Base-by-base conservation (phyloP, 2,797 vertebrate genomes). In the Phrynocephalus forsythii region DNA sequence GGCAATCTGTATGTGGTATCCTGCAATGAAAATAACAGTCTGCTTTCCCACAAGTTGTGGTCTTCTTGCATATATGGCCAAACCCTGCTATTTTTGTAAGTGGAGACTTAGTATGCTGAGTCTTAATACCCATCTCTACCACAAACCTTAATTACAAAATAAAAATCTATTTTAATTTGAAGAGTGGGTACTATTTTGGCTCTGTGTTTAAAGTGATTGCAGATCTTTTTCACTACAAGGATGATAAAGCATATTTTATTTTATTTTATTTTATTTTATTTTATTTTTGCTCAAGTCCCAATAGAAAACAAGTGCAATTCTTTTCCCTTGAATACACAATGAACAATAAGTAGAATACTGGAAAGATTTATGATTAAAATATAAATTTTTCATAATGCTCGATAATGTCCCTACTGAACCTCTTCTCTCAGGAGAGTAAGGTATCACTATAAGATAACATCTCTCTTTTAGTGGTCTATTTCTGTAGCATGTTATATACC, bases 41-140 rank as follows among this genome's bases (percentile, higher is more conserved):
- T 66, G 24, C 8, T 56, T 84, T 16, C 88, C 28, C 16, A 85
- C 48, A 89, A 48, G 44, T 90, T 22, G n/a, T 76, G 1, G 79
- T 87, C 82, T 77, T 90, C n/a, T 82, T 83, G 89, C 87, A 86
- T 85, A 91, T 91, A 90, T 60, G 92, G 75, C 88, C 38, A 68
- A 44, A 78, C 76, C 1, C 85, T 94, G 93, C 95, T 92, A 83
- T 86, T 80, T 92, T 92, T 52, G 8, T 81, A 5, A 85, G 91
- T 92, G 85, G 68, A 79, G 93, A 93, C 93, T 87, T 84, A 81
- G 68, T 88, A 88, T 16, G 88, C 89, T 89, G 89, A 92, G 79
- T 93, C 87, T 88, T 89, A 89, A 90, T 91, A 72, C 66, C 0
- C 6, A 78, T 71, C 22, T 26, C 84, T n/a, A 20, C 20, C 10